phyloP scores from a whole-genome alignment of 2,113 vertebrate genomes.

The Thunnus maccoyii region DNA sequence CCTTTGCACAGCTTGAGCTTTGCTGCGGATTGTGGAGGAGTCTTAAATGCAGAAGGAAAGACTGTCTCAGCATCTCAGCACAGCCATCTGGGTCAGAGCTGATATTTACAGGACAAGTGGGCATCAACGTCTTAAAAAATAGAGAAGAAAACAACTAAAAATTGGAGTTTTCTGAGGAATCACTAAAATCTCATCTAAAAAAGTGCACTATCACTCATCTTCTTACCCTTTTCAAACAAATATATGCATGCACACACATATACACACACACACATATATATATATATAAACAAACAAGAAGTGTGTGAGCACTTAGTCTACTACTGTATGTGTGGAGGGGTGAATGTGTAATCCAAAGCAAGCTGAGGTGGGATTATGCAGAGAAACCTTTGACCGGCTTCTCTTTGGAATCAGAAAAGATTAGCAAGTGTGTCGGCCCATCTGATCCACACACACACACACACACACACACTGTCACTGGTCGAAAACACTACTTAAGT shows the following conservation, averaged over 20 bases:
- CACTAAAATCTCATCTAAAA: background rate
- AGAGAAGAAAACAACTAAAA: background rate
- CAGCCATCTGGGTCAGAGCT: conserved; percentile 38
- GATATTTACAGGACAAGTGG: background rate
- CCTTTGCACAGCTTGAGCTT: conserved; percentile 42
- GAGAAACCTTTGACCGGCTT: conserved; percentile 82
- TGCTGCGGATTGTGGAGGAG: conserved; percentile 22
- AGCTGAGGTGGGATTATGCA: conserved; percentile 75
- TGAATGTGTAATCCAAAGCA: conserved; percentile 73
- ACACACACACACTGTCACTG: conserved; percentile 23
- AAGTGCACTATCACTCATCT: background rate
- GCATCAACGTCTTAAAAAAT: background rate
- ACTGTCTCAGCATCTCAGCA: conserved; percentile 13
- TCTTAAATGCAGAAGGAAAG: conserved; percentile 39
- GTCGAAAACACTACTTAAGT: conserved; percentile 56
- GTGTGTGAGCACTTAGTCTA: conserved; percentile 24
- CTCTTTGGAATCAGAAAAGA: conserved; percentile 88
- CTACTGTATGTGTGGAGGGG: conserved; percentile 23
- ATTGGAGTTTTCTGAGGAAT: background rate
- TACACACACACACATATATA: background rate
- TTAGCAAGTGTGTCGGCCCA: conserved; percentile 61
- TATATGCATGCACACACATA: background rate
- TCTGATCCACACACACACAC: conserved; percentile 39
- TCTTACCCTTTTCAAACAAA: background rate
- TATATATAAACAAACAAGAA: conserved; percentile 34